Base-by-base conservation (phyloP, 2,888 invertebrate genomes). In the Ophion ellenae region DNA sequence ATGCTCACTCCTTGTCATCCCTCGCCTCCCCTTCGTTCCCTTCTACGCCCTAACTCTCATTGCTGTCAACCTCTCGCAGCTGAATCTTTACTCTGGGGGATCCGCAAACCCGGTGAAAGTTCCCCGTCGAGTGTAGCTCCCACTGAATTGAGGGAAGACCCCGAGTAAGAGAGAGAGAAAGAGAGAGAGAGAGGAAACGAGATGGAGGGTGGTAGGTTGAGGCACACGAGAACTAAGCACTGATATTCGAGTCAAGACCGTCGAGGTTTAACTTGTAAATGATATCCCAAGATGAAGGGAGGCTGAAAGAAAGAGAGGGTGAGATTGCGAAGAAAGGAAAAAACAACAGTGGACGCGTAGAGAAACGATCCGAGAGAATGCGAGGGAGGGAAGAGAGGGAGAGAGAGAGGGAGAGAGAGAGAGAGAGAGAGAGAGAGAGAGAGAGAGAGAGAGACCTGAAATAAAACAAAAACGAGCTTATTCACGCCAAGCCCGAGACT, bases 211-310 rank as follows among this genome's bases (percentile, higher is more conserved):
- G 40, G 40, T 40, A 40, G 40, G 40, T 40, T 40, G 40, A 40
- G 40, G 4, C 40, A 47, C 20, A 20, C 9, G 57, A 66, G 59
- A 66, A 28, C 80, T 74, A 81, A 81, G 73, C 74, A 74, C 80
- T 73, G 80, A 81, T 81, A 81, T 66, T 81, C 80, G 66, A 76
- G 71, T 83, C 76, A 57, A 66, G 85, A 80, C 74, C n/a, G 66
- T 67, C 73, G 85, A 87, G 86, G 85, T 83, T 87, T 86, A 76
- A 87, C 86, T 87, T 87, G 87, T 86, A 86, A 87, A 86, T 86
- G 86, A 87, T 87, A 87, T 86, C 83, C 80, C 70, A 71, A 73
- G 69, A 81, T 77, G 75, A 70, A 69, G 59, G 64, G 24, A 66
- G 70, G 61, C 81, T 57, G 17, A 7, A 20, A 71, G 71, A 20